These are phyloP conservation scores for Stenopsyche tienmushanensis DNA, from an alignment of 1,140 invertebrate species.

Conservation along the genomic window DNA sequence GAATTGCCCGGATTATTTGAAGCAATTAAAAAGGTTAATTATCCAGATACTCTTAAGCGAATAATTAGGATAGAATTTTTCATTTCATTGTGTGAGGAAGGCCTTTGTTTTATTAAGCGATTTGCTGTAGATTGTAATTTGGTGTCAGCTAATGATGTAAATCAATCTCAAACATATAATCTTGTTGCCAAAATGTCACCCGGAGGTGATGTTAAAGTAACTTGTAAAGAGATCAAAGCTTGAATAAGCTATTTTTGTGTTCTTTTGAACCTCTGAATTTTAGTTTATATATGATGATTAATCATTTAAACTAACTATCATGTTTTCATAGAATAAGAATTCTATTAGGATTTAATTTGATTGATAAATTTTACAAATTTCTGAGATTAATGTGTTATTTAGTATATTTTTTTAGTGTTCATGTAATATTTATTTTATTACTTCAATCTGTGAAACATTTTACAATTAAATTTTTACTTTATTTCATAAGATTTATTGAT, in stretches of 20 bases:
- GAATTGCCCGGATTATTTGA: constrained; percentile 31
- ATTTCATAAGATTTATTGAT: too few species aligned
- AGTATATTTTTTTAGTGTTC: too few species aligned
- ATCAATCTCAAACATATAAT: constrained; percentile 17
- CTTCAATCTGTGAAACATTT: too few species aligned
- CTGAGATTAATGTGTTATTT: too few species aligned
- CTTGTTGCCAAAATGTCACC: constrained; percentile 18
- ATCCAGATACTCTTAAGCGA: constrained; percentile 4
- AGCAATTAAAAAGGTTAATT: constrained; percentile 17
- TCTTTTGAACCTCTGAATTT: too few species aligned
- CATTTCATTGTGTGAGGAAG: constrained; percentile 32
- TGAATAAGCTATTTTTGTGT: too few species aligned
- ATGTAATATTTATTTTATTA: too few species aligned
- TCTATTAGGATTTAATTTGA: not conserved
- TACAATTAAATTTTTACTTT: too few species aligned
- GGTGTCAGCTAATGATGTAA: constrained; percentile 1
- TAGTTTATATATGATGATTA: too few species aligned
- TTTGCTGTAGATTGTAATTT: constrained; percentile 32
- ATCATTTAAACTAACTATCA: not conserved
- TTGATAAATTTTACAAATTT: too few species aligned
- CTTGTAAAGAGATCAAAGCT: constrained; percentile 12
- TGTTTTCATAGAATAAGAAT: not conserved
- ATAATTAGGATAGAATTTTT: constrained; percentile 31
- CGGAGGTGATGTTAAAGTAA: constrained; percentile 16
- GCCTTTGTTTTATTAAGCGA: constrained; percentile 27